phyloP scores from a whole-genome alignment of 2,113 vertebrate species.

The Oncorhynchus gorbuscha region DNA sequence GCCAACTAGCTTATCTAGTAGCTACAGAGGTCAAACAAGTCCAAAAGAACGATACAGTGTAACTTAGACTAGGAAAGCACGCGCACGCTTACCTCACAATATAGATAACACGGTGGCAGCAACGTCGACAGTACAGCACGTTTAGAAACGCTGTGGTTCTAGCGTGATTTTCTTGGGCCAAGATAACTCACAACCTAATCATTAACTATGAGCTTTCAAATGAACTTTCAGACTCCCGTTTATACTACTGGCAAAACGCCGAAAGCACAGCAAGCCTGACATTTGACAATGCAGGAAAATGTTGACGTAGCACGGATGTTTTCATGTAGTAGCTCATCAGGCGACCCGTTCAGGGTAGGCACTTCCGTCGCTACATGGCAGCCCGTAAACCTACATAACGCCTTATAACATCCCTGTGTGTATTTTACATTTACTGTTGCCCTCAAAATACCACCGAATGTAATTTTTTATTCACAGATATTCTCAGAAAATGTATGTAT shows the following conservation, averaged over 20 bases:
- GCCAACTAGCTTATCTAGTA: not conserved
- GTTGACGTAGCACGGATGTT: not conserved
- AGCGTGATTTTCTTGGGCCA: no score
- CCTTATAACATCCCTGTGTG: not conserved
- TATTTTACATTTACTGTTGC: not conserved
- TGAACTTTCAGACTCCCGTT: not conserved
- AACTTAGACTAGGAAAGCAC: not conserved
- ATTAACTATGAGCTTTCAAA: not conserved
- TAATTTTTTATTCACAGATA: no score
- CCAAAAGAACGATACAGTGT: not conserved
- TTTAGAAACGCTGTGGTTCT: not conserved
- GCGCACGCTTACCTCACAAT: constrained; percentile 10
- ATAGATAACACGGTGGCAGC: not conserved
- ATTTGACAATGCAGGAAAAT: not conserved
- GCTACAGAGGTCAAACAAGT: constrained; percentile 15
- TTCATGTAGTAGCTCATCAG: not conserved
- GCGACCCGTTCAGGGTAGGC: not conserved
- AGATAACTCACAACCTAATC: not conserved
- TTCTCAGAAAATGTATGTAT: no score
- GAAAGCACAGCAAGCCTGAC: not conserved
- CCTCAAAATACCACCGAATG: not conserved
- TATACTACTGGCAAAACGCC: not conserved
- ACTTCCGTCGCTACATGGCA: constrained; percentile 29
- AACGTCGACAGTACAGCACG: no score
- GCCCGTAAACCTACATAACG: not conserved